Percentiles rank a stretch among this genome's conserved stretches.
Evolutionary conservation across 2,797 vertebrate genomes (phyloP).

Genomic region (Monodelphis domestica): DNA sequence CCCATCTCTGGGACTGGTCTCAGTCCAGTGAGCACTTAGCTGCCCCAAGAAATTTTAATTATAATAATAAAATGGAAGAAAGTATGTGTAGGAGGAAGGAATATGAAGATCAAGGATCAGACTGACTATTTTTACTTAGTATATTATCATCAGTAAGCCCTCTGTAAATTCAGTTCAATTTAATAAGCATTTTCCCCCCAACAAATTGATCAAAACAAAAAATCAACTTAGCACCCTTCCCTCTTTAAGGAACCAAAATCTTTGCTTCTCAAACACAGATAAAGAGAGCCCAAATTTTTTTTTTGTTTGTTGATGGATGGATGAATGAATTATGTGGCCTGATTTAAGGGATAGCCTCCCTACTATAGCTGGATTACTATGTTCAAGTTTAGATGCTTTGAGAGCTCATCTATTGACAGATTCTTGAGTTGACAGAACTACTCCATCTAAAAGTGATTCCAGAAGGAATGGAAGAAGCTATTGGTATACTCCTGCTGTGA

Average conservation of each 20-base stretch:
- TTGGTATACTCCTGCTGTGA: background rate
- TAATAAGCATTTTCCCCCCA: background rate
- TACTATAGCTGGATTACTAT: background rate
- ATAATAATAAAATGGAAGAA: slow-evolving; percentile 41
- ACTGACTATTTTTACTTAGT: fast-evolving
- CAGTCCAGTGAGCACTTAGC: too few relatives aligned
- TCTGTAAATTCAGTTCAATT: background rate
- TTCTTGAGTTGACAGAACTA: background rate
- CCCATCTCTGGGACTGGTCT: too few relatives aligned
- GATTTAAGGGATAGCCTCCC: background rate
- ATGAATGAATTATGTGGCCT: background rate
- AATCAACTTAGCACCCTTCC: background rate
- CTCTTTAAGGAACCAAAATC: background rate
- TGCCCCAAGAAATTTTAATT: too few relatives aligned
- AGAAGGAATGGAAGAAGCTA: background rate
- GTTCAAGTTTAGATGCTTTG: background rate
- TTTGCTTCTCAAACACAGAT: background rate
- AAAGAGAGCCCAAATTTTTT: background rate
- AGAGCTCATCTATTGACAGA: background rate
- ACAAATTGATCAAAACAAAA: background rate
- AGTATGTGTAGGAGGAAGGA: background rate
- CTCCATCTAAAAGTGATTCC: background rate
- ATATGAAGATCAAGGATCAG: background rate
- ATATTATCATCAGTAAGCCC: background rate
- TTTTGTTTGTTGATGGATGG: background rate